These are phyloP conservation scores for Diorhabda sublineata DNA, from an alignment of 1,140 invertebrate species.

Conservation along the genomic window DNA sequence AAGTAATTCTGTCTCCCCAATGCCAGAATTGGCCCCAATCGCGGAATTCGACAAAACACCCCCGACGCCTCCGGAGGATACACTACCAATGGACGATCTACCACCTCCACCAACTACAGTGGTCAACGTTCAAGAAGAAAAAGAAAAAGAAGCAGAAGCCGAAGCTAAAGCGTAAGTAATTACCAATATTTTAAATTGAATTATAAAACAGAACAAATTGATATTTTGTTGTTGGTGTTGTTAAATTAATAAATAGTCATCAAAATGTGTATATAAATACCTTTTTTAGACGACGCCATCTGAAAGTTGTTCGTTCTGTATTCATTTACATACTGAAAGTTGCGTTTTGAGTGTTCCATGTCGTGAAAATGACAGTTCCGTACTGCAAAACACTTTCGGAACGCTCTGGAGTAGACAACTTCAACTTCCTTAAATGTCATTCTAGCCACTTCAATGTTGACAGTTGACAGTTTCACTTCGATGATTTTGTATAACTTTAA, in stretches of 20 bases:
- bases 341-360: no score
- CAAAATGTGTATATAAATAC: no score
- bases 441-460: no score
- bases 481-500: no score
- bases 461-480: no score
- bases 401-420: no score
- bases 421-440: no score
- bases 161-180: conserved; percentile 40
- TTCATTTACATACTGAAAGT: no score
- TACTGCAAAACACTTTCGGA: no score
- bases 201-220: not conserved
- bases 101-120: conserved; percentile 56
- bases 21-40: conserved; percentile 60
- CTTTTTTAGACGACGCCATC: no score
- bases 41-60: conserved; percentile 62
- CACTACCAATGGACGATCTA: conserved; percentile 57
- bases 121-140: conserved; percentile 53
- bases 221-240: not conserved
- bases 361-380: no score
- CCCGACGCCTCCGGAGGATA: conserved; percentile 57
- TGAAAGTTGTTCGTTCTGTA: no score
- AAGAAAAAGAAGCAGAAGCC: conserved; percentile 47
- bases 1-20: conserved; percentile 58
- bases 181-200: not conserved
- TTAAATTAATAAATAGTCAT: not conserved